Conservation (phyloP, 64 coral and sea anemone species). For the Pocillopora damicornis region DNA sequence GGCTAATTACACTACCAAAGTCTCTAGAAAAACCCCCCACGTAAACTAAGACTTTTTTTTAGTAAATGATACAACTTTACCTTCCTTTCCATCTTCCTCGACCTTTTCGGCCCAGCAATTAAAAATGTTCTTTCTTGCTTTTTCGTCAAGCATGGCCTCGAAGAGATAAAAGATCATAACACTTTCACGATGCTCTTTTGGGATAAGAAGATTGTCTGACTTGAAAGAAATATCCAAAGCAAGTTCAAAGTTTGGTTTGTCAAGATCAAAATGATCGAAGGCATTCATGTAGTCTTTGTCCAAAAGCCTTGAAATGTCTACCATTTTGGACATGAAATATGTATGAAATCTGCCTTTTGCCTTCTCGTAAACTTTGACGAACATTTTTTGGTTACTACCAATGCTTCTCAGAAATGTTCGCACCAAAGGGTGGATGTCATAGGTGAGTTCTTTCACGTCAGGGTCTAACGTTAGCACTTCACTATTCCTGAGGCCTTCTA, state of each 20-base stretch:
- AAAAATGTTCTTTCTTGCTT: conserved; percentile 30
- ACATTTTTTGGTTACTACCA: background rate
- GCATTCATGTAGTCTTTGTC: too few species aligned
- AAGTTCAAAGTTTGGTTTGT: too few species aligned
- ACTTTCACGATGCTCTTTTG: conserved; percentile 22
- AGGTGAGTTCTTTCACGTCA: too few species aligned
- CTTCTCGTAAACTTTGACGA: background rate
- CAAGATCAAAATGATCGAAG: too few species aligned
- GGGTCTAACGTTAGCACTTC: too few species aligned
- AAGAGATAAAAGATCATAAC: conserved; percentile 15
- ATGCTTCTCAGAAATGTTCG: background rate
- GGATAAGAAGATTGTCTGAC: conserved; percentile 8
- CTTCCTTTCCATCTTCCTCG: conserved; percentile 25
- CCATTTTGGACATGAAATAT: too few species aligned
- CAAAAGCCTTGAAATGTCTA: too few species aligned
- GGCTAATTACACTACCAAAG: background rate
- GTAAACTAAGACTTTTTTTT: too few species aligned
- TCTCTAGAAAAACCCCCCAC: background rate
- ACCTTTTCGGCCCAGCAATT: conserved; percentile 5
- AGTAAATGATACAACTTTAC: background rate
- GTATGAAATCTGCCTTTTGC: background rate
- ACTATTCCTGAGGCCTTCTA: background rate
- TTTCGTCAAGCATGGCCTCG: conserved; percentile 3
- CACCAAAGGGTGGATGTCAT: too few species aligned
- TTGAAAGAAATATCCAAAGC: conserved; percentile 28